Percentiles rank a stretch among this genome's conserved stretches.
phyloP scores from a whole-genome alignment of 2,797 vertebrate genomes.

The Neopelma chrysocephalum region DNA sequence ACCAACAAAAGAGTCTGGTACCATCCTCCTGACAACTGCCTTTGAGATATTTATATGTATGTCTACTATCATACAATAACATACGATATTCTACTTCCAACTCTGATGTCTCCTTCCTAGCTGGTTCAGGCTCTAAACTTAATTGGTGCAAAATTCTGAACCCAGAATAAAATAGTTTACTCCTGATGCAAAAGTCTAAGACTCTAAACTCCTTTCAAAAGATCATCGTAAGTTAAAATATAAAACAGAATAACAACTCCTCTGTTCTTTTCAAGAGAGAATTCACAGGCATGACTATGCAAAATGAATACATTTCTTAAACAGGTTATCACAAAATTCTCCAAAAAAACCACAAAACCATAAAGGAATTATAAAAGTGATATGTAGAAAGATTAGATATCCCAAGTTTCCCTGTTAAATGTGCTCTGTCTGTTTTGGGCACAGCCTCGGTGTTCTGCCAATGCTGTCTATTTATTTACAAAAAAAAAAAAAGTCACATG shows the following conservation, averaged over 20 bases:
- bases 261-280: neutral
- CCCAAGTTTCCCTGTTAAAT: neutral
- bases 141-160: neutral
- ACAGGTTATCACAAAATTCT: neutral
- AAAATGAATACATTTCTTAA: neutral
- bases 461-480: neutral
- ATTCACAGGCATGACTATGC: neutral
- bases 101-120: neutral
- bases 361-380: neutral
- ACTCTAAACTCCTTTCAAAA: neutral
- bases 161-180: neutral
- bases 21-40: neutral
- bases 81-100: neutral
- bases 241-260: neutral
- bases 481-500: neutral
- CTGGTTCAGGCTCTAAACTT: neutral
- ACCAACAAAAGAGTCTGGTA: neutral
- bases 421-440: neutral
- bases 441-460: neutral
- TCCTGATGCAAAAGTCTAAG: neutral
- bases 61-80: neutral
- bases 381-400: neutral
- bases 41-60: neutral
- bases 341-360: neutral
- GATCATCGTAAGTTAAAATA: neutral